phyloP scores from a whole-genome alignment of 2,888 invertebrate genomes.

The Campoletis raptor region DNA sequence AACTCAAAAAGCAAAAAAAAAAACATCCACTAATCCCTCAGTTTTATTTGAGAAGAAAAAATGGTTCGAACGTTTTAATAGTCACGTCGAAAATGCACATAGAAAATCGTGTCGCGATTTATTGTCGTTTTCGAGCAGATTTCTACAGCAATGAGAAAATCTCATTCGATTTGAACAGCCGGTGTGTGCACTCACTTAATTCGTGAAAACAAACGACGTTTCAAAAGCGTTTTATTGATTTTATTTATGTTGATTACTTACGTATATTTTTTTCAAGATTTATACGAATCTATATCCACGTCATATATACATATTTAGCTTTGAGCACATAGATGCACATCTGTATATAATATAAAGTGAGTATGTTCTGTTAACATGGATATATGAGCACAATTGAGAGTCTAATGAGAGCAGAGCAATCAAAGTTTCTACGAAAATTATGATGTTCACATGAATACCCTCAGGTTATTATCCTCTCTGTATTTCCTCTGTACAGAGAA shows the following conservation, averaged over 20 bases:
- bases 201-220: constrained; percentile 54
- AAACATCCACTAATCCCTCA: neutral
- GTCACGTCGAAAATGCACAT: constrained; percentile 14
- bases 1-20: neutral
- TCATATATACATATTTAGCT: neutral
- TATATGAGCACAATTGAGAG: neutral
- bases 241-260: constrained; percentile 3
- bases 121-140: neutral
- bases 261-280: neutral
- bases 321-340: neutral
- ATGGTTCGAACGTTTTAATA: constrained; percentile 25
- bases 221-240: constrained; percentile 23
- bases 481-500: neutral
- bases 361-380: neutral
- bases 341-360: neutral
- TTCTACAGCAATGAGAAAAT: constrained; percentile 25
- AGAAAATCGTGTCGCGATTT: constrained; percentile 37
- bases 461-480: neutral
- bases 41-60: constrained; percentile 11
- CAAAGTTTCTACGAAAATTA: constrained; percentile 38
- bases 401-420: neutral
- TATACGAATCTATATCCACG: neutral
- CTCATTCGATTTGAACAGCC: constrained; percentile 40
- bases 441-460: constrained; percentile 32
- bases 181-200: constrained; percentile 39